Evolutionary conservation across 2,797 vertebrate genomes (phyloP).

Genomic region (Malurus splendens): DNA sequence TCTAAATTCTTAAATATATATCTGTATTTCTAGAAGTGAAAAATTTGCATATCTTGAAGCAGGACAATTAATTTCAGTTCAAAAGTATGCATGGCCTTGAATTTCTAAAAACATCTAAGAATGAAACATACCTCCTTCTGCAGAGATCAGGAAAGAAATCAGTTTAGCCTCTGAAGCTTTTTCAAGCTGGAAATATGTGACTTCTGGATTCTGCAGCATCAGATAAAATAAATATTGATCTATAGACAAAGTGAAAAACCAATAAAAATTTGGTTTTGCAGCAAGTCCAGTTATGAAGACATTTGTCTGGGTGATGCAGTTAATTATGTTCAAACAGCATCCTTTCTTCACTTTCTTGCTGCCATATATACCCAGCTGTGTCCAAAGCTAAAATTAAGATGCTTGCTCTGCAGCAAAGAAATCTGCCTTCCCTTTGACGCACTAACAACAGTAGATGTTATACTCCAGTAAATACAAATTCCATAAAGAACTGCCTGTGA

Average conservation of each 20-base stretch:
- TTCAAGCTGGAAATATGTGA: not conserved
- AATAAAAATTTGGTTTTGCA: not conserved
- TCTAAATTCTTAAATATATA: not conserved
- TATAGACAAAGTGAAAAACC: not conserved
- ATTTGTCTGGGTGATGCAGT: not conserved
- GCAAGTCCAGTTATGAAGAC: not conserved
- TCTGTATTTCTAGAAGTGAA: not conserved
- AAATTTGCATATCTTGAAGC: not conserved
- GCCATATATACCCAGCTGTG: not conserved
- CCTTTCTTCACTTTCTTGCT: not conserved
- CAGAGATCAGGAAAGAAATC: not conserved
- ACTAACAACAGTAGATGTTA: not conserved
- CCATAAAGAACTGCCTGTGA: not conserved
- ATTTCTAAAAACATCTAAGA: not conserved
- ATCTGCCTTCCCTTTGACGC: not conserved
- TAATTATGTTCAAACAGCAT: not conserved
- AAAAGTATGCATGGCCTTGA: not conserved
- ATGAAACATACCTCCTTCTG: not conserved
- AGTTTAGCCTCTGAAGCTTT: not conserved
- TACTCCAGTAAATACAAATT: not conserved
- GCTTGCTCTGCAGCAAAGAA: not conserved
- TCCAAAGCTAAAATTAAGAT: conserved; percentile 3
- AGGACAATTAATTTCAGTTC: not conserved
- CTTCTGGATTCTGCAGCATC: not conserved
- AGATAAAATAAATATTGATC: not conserved